Evolutionary conservation across 92 coral and sea anemone genomes (phyloP), one percentile per base, ranked within the genome.

Genomic region (Palythoa caribaeorum): DNA sequence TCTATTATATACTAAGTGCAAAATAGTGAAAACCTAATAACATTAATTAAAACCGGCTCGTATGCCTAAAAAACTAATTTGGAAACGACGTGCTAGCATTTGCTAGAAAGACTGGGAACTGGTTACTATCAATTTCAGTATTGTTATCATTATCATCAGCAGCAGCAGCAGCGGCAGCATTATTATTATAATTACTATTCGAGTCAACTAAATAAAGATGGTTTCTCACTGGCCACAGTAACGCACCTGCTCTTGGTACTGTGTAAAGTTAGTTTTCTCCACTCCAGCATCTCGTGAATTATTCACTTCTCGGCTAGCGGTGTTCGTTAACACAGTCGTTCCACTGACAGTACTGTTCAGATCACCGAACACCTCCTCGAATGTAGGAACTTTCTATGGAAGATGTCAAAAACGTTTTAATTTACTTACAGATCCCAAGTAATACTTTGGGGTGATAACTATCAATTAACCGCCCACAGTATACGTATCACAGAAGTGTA

Each of bases 231-330:
- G 14, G 3, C 54, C 35, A 17, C 51, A 0, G 28, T 28, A 0
- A 52, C 44, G 62, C 2, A 91, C 98, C 92, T 94, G 95, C 73
- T 88, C 84, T 2, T 76, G 8, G 70, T 83, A 94, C 47, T 87
- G 80, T 15, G 95, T 87, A 73, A 79, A 93, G 92, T 93, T 92
- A 39, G 90, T 90, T 36, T 94, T 80, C 7, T 93, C 93, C 16
- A 94, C 94, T 2, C 95, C 98, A 40, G 98, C 98, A 50, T 91
- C 78, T 13, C 70, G 35, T 48, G 98, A 92, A 66, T 93, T 91
- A 38, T 93, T 84, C 59, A 94, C 80, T 28, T 80, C 86, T 68
- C 76, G 63, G 84, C 77, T 70, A 21, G 98, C 90, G 9, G 51
- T 73, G 8, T 76, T 80, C 36, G 95, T 89, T 48, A 94, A 2